phyloP scores from a whole-genome alignment of 2,888 invertebrate genomes.

The Tenthredo notha region DNA sequence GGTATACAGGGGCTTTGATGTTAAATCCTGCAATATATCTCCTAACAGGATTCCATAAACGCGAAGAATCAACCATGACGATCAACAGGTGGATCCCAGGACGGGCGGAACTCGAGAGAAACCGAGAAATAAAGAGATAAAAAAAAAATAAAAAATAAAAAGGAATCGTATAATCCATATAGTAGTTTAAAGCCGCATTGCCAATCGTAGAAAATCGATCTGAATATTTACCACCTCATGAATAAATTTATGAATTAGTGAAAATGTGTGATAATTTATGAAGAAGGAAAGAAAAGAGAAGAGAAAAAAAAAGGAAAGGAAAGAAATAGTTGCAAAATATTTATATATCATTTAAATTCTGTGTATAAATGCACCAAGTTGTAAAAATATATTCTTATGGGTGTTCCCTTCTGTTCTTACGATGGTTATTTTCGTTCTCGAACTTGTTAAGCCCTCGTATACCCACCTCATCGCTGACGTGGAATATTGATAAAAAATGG shows the following conservation, averaged over 20 bases:
- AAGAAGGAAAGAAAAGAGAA: too few species aligned
- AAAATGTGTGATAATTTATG: too few species aligned
- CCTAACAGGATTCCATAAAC: constrained; percentile 47
- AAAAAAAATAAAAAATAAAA: not conserved
- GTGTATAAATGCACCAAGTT: not conserved
- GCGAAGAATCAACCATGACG: constrained; percentile 43
- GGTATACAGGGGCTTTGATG: constrained; percentile 24
- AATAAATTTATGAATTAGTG: too few species aligned
- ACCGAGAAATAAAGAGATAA: not conserved
- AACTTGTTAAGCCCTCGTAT: constrained; percentile 39
- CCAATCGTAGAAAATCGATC: too few species aligned
- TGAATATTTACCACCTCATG: too few species aligned
- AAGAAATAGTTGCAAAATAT: not conserved
- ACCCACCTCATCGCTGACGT: constrained; percentile 41
- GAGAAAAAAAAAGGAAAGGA: not conserved
- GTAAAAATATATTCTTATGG: constrained; percentile 18
- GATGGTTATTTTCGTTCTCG: not conserved
- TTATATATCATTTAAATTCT: not conserved
- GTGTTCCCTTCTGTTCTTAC: not conserved
- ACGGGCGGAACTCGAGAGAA: not conserved
- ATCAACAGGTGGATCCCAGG: constrained; percentile 44
- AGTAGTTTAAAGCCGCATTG: not conserved
- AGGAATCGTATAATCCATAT: not conserved
- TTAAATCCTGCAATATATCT: constrained; percentile 14
- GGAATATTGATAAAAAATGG: constrained; percentile 46